Conservation (phyloP, 2,113 vertebrate genomes). For the Pelobates fuscus region DNA sequence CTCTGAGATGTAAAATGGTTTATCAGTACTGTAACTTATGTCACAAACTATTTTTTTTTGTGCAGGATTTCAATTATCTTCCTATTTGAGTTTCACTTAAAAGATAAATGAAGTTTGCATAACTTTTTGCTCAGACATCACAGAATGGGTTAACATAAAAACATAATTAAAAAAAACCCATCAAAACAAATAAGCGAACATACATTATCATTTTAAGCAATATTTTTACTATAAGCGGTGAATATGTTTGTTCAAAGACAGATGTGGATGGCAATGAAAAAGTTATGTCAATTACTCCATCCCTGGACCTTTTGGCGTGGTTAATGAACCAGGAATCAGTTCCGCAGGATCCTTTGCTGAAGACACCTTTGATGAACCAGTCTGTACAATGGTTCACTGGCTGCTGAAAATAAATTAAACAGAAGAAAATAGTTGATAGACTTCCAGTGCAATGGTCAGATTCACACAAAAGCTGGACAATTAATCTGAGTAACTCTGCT, state of each 20-base stretch:
- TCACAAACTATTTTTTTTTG: too few species aligned
- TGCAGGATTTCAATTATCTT: too few species aligned
- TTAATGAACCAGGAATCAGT: conserved; percentile 26
- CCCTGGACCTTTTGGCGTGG: not conserved
- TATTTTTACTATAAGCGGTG: too few species aligned
- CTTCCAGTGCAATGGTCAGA: not conserved
- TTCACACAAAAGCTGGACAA: conserved; percentile 36
- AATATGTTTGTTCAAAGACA: not conserved
- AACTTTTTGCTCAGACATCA: too few species aligned
- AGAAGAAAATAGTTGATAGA: conserved; percentile 28
- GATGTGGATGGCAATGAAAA: not conserved
- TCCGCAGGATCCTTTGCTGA: conserved; percentile 25
- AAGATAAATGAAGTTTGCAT: too few species aligned
- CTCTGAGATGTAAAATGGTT: too few species aligned
- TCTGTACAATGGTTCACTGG: conserved; percentile 30
- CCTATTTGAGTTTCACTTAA: too few species aligned
- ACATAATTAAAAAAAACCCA: too few species aligned
- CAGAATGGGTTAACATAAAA: too few species aligned
- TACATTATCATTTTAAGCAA: too few species aligned
- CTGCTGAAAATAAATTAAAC: conserved; percentile 38
- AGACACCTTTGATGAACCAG: conserved; percentile 15
- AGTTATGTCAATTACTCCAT: not conserved
- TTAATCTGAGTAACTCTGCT: conserved; percentile 37
- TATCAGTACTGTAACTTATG: too few species aligned
- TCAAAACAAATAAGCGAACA: too few species aligned